Evolutionary conservation across 2,888 invertebrate species (phyloP), one percentile per base, ranked within the genome.

Genomic region (Trachelus stipa): DNA sequence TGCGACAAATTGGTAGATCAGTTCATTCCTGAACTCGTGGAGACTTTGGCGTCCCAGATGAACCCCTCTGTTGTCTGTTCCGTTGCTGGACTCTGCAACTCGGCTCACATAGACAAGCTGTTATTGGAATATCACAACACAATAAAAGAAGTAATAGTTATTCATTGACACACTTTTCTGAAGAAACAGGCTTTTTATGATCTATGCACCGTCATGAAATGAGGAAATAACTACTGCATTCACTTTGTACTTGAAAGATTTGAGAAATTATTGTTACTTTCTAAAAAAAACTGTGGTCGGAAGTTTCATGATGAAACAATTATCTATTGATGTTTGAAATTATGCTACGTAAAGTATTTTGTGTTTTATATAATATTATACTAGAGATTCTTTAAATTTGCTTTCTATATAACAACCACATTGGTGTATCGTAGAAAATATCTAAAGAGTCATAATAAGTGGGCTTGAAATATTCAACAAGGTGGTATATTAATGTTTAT

Each of bases 21-120:
- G 87, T 97, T 96, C 89, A 95, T 97, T 75, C 97, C 97, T 0
- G 97, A 98, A 88, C 91, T 98, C 78, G 95, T 98, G 40, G 98
- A 98, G 89, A 96, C 97, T 0, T 91, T 98, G 73, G 95, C 97
- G 1, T 98, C 98, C 0, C 94, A 98, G 92, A 98, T 98, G 98
- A 96, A 98, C 92, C 97, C 98, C 0, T 95, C 96, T 89, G 94
- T 95, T 68, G 97, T 98, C 68, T 98, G 97, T 90, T 94, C 96
- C 0, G 96, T 97, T 15, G 97, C 97, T 76, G 97, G 97, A 0
- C 94, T 98, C 11, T 98, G 98, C 87, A 97, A 98, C 90, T 97
- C 94, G 87, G 94, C 92, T 9, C 92, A 92, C 79, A 95, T 97
- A 76, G 96, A 97, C 88, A 91, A 93, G 76, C 88, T 96, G 83